Evolutionary conservation across 2,113 vertebrate genomes (phyloP).

Genomic region (Cheirogaleus medius): DNA sequence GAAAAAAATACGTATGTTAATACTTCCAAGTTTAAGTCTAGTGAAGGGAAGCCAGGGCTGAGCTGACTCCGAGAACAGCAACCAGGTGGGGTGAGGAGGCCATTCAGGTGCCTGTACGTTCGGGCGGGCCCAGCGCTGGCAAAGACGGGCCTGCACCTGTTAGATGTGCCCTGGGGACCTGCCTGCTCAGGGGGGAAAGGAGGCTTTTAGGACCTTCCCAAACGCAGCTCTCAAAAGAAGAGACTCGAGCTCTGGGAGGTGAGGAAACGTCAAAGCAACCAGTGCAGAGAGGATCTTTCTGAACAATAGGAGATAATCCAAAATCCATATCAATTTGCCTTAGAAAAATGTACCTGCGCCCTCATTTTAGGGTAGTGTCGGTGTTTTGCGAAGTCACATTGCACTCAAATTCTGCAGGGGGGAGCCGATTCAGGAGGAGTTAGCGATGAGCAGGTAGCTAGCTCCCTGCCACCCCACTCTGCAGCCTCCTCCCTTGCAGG

Average conservation of each 20-base stretch:
- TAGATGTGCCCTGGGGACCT: no score
- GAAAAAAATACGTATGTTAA: background rate
- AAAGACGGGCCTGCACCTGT: background rate
- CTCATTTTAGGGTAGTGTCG: background rate
- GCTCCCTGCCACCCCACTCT: background rate
- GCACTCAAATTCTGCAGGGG: background rate
- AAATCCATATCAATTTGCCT: slow-evolving; percentile 65
- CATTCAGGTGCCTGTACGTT: rapidly evolving
- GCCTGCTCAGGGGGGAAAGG: background rate
- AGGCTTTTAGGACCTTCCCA: background rate
- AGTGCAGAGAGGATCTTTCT: background rate
- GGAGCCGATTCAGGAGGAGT: background rate
- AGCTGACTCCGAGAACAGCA: background rate
- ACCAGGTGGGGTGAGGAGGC: no score
- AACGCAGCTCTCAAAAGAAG: background rate
- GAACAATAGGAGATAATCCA: slow-evolving; percentile 23
- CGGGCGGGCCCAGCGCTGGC: no score
- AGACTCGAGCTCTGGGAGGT: background rate
- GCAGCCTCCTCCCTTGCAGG: no score
- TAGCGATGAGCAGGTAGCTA: rapidly evolving
- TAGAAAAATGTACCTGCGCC: slow-evolving; percentile 3
- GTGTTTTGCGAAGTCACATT: background rate
- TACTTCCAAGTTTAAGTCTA: background rate
- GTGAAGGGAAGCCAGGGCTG: background rate
- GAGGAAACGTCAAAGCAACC: background rate